Evolutionary conservation across 1,140 invertebrate genomes (phyloP), one percentile per base, ranked within the genome.

Genomic region (Drosophila serrata): DNA sequence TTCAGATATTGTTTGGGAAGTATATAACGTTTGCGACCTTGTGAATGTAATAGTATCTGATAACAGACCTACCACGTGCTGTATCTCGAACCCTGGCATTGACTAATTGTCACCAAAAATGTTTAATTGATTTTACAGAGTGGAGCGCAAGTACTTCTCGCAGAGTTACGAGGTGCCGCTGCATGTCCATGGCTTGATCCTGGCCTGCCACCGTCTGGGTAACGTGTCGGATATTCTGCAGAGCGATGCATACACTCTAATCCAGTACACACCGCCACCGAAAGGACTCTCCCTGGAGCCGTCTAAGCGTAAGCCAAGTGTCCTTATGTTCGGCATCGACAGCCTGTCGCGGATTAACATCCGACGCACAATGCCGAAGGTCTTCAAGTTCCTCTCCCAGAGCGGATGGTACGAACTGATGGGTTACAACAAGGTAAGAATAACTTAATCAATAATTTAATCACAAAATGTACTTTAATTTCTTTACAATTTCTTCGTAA

Each of bases 291-390:
- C 17, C 0, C 1, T 11, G 13, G 15, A 69, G 35, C 8, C 42
- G 5, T 37, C 58, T 0, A 53, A 48, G 0, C 77, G 84, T 0
- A 85, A 88, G 42, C 81, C 84, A 3, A 90, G 85, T 45, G 81
- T 91, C 1, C 56, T 91, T 5, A 74, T 91, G 81, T 79, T 91
- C 6, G 88, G 88, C 53, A 90, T 91, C 4, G 88, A 91, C n/a
- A 73, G 68, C 35, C 40, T 90, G 3, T 91, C 88, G 2, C 68
- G 69, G 12, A 76, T 94, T 1, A 93, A 93, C 80, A 93, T 94
- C 80, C 72, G 84, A n/a, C 84, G 88, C 8, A 82, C 77, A 67
- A 81, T 82, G 64, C 69, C 82, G 65, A 80, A 74, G 84, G 80
- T 84, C 0, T 88, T 57, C 37, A 56, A 46, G 9, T 92, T 57